Evolutionary conservation across 2,113 vertebrate species (phyloP).

Genomic region (Speoplatyrhinus poulsoni): DNA sequence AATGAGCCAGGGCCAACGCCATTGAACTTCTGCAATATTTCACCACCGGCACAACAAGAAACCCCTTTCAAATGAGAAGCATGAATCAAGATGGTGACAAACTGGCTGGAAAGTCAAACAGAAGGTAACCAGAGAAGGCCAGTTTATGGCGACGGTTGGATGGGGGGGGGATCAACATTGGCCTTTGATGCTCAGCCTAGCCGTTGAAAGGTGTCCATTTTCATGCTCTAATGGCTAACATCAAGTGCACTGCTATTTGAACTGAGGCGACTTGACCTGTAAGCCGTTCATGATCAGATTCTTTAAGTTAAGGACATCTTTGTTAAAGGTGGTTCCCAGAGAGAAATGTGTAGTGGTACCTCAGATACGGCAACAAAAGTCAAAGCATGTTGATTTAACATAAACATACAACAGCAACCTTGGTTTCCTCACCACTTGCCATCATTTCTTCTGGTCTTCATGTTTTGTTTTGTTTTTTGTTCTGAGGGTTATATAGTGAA

Average conservation of each 20-base stretch:
- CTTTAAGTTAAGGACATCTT: conserved; percentile 47
- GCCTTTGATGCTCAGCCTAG: conserved; percentile 71
- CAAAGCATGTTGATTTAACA: conserved; percentile 20
- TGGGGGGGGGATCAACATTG: conserved; percentile 17
- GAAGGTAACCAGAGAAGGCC: conserved; percentile 64
- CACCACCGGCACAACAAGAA: conserved; percentile 64
- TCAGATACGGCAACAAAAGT: conserved; percentile 20
- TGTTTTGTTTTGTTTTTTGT: conserved; percentile 13
- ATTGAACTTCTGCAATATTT: conserved; percentile 71
- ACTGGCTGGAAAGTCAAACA: conserved; percentile 73
- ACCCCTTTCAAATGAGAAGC: conserved; percentile 63
- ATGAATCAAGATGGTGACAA: conserved; percentile 71
- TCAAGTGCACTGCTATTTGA: conserved; percentile 57
- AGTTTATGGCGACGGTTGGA: conserved; percentile 59
- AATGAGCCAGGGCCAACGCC: conserved; percentile 50
- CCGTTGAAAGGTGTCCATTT: conserved; percentile 72
- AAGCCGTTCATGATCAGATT: conserved; percentile 46
- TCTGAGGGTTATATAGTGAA: background rate
- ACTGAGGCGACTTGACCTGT: conserved; percentile 22
- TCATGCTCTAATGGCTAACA: conserved; percentile 58
- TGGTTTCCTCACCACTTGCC: conserved; percentile 46
- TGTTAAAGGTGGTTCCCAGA: conserved; percentile 39
- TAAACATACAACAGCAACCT: conserved; percentile 1
- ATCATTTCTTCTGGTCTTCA: conserved; percentile 10
- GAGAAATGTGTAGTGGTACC: conserved; percentile 34